Percentiles rank a stretch among this genome's conserved stretches.
Conservation (phyloP, 2,113 vertebrate species). For the Euleptes europaea region DNA sequence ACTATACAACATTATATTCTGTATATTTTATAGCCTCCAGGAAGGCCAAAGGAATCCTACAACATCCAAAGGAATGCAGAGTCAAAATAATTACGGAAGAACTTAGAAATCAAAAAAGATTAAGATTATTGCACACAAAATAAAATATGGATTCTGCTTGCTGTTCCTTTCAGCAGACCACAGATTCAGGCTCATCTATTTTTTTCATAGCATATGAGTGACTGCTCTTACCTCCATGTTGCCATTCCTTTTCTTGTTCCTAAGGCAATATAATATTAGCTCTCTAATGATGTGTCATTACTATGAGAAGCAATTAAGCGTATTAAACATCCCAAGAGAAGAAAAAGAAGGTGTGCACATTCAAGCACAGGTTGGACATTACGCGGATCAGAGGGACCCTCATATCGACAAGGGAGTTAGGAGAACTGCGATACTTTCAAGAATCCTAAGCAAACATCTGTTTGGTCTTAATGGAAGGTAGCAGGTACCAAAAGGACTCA, state of each 20-base stretch:
- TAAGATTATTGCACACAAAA: neutral
- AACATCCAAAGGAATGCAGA: neutral
- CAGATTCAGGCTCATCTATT: conserved; percentile 14
- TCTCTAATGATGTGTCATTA: conserved; percentile 39
- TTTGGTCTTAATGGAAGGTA: neutral
- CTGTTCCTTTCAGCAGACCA: conserved; percentile 23
- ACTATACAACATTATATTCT: neutral
- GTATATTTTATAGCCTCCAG: neutral
- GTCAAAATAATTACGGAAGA: conserved; percentile 1
- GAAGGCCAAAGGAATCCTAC: neutral
- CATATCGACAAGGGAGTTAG: neutral
- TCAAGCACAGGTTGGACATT: neutral
- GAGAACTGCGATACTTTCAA: neutral
- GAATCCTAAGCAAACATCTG: neutral
- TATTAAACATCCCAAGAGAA: conserved; percentile 31
- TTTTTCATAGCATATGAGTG: conserved; percentile 36
- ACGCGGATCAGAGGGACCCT: neutral
- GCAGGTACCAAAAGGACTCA: neutral
- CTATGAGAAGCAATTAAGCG: conserved; percentile 34
- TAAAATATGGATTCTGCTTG: neutral
- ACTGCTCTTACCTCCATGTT: conserved; percentile 22
- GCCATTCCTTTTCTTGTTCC: conserved; percentile 37
- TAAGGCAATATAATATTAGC: conserved; percentile 39
- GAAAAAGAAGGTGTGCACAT: neutral
- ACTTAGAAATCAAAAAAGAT: neutral